Evolutionary conservation across 2,113 vertebrate species (phyloP).

Genomic region (Silurus meridionalis): DNA sequence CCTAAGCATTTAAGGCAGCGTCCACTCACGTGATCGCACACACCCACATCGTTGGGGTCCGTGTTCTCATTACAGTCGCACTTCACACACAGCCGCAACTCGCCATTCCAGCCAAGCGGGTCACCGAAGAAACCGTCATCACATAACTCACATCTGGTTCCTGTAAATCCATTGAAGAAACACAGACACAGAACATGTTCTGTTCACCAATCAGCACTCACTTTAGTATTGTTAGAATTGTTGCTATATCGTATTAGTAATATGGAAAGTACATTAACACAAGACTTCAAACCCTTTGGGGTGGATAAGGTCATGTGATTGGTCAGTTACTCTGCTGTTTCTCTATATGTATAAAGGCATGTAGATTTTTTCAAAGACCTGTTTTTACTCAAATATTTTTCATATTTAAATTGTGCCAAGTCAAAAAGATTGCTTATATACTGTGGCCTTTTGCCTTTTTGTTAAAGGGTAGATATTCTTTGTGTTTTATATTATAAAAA

Average conservation of each 20-base stretch:
- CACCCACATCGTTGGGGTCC: constrained; percentile 84
- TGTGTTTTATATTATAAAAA: background rate
- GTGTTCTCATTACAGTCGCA: constrained; percentile 85
- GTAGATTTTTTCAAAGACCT: background rate
- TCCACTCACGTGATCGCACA: constrained; percentile 81
- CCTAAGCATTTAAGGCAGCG: constrained; percentile 84
- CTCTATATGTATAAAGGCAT: background rate
- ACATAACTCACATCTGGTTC: constrained; percentile 84
- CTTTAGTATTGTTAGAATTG: background rate
- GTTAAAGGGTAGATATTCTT: background rate
- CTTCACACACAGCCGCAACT: constrained; percentile 67
- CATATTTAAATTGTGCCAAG: background rate
- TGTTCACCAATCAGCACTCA: background rate
- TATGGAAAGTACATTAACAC: background rate
- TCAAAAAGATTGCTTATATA: background rate
- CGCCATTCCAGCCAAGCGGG: constrained; percentile 78
- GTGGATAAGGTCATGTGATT: background rate
- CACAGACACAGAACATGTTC: background rate
- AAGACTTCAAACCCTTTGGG: background rate
- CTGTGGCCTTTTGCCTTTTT: background rate
- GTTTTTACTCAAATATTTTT: background rate
- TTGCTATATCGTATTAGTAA: background rate
- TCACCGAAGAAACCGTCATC: constrained; percentile 90
- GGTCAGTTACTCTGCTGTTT: background rate
- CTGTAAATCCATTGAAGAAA: constrained; percentile 60